Evolutionary conservation across 1,140 invertebrate genomes (phyloP).

Genomic region (Apis laboriosa): DNA sequence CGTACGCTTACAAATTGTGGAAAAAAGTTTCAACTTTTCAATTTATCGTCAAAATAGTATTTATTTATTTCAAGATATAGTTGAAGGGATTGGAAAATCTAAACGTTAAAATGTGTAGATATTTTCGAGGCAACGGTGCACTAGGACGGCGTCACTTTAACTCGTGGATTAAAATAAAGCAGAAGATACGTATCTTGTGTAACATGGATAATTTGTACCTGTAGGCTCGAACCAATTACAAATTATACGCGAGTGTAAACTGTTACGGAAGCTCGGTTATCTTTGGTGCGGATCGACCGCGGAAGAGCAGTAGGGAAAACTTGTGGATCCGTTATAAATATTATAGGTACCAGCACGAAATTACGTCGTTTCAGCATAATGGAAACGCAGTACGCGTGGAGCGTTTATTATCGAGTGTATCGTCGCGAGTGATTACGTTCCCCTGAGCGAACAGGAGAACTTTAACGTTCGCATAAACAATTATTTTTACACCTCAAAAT

Average conservation of each 20-base stretch:
- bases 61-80: no score
- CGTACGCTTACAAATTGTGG: no score
- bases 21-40: no score
- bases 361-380: conserved; percentile 60
- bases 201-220: conserved; percentile 52
- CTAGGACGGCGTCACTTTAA: no score
- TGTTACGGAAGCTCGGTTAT: conserved; percentile 51
- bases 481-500: conserved; percentile 6
- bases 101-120: background rate
- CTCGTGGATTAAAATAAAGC: background rate
- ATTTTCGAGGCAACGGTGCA: background rate
- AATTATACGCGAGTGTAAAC: conserved; percentile 59
- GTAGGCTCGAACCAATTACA: conserved; percentile 47
- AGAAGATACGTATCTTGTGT: conserved; percentile 24
- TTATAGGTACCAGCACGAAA: conserved; percentile 41
- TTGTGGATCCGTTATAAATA: conserved; percentile 40
- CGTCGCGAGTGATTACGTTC: conserved; percentile 32
- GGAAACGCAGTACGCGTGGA: conserved; percentile 33
- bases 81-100: no score
- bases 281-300: conserved; percentile 35
- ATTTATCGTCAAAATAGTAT: no score
- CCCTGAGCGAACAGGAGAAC: background rate
- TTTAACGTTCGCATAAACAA: conserved; percentile 38
- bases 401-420: conserved; percentile 45
- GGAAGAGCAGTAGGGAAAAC: conserved; percentile 37